Conservation (phyloP, 2,888 invertebrate genomes). For the Drosophila lacicola region DNA sequence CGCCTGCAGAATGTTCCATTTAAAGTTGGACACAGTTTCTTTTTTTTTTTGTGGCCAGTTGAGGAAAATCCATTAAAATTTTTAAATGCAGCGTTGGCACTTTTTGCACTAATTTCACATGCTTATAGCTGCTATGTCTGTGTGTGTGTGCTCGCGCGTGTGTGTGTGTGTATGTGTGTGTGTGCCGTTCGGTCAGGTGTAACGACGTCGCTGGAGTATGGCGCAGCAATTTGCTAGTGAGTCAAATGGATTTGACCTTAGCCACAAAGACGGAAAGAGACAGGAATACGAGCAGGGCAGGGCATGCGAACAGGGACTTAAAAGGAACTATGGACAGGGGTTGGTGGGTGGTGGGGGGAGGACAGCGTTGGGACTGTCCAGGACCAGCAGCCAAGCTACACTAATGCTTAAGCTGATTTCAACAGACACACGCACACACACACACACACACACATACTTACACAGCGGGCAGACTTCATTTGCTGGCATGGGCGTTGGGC, state of each 20-base stretch:
- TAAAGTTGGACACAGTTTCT: constrained; percentile 26
- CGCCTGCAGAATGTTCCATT: constrained; percentile 10
- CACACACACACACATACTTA: constrained; percentile 11
- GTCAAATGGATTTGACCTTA: constrained; percentile 81
- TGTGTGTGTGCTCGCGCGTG: constrained; percentile 2
- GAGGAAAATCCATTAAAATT: constrained; percentile 68
- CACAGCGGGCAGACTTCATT: constrained; percentile 67
- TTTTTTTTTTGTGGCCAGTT: constrained; percentile 17
- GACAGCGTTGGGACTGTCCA: constrained; percentile 25
- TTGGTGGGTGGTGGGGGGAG: not conserved
- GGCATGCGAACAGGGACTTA: too few species aligned
- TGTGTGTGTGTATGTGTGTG: constrained; percentile 11
- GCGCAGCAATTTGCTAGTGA: constrained; percentile 75
- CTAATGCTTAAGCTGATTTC: constrained; percentile 79
- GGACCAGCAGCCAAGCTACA: constrained; percentile 58
- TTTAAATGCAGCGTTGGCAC: constrained; percentile 79
- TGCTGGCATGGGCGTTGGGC: constrained; percentile 32
- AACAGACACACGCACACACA: constrained; percentile 45
- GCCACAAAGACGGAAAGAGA: constrained; percentile 58
- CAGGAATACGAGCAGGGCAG: constrained; percentile 7
- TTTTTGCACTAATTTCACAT: constrained; percentile 70
- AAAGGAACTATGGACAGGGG: not conserved
- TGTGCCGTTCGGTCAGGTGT: constrained; percentile 67
- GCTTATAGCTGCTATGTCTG: not conserved
- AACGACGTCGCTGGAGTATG: constrained; percentile 66